Evolutionary conservation across 2,797 vertebrate species (phyloP), one percentile per base, ranked within the genome.

Genomic region (Acanthurus lineatus): DNA sequence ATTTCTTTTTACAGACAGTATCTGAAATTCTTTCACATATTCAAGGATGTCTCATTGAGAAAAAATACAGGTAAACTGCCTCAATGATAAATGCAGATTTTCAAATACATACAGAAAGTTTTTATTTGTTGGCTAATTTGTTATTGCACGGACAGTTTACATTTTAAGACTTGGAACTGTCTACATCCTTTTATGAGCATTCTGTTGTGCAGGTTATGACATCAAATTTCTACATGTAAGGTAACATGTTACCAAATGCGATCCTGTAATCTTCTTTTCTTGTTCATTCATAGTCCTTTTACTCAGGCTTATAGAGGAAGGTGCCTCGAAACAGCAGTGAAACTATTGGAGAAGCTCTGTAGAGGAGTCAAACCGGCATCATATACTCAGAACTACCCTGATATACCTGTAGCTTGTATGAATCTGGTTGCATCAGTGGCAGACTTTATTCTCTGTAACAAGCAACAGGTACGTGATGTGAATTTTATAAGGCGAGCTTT

Each of bases 341-440:
- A 59, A 54, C 86, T 99, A 38, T 92, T 98, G 0, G 74, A 92
- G 10, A 91, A 51, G n/a, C 28, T 95, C 72, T 97, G 97, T 90
- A 89, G 11, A 9, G 22, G 0, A 0, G 2, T 92, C 17, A 76
- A 40, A 69, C 40, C 17, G 0, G 0, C 1, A 6, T 38, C 3
- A 0, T 7, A 16, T 20, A 0, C 0, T 9, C 14, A 1, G 0
- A 0, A 0, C 0, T 51, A 0, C 1, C 63, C 40, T n/a, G 17
- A 57, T 0, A 64, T 95, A 59, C 94, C 95, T 12, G 90, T 93
- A 32, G 32, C 91, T 14, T 93, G 93, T 74, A 86, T 95, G 82
- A 89, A 90, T 77, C 77, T 96, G 32, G 88, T 96, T 38, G 87
- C 87, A 1, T 92, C 89, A 0, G 91, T 96, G 2, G 83, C 87